These are phyloP conservation scores for Coptodon rendalli DNA, from an alignment of 2,113 vertebrate species.

Conservation along the genomic window DNA sequence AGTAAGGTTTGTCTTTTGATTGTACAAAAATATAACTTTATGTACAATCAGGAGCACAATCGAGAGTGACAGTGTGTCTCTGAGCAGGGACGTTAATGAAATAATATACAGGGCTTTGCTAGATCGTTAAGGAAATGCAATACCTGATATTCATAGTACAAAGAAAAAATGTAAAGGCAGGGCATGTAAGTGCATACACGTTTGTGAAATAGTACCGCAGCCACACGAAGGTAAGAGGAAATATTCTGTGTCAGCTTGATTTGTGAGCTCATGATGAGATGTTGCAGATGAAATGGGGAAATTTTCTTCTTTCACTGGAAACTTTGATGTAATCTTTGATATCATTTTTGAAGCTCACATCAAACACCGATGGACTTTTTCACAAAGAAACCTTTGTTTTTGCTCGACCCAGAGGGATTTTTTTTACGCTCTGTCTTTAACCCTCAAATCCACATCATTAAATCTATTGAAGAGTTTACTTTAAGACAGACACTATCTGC, in stretches of 20 bases:
- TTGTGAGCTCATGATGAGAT: background rate
- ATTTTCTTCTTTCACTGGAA: background rate
- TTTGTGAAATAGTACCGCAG: background rate
- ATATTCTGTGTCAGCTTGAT: background rate
- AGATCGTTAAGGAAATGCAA: background rate
- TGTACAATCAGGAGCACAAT: background rate
- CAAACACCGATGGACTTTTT: rapidly evolving
- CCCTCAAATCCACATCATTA: background rate
- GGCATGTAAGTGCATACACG: background rate
- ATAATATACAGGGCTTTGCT: background rate
- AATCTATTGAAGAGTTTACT: background rate
- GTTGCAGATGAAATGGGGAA: background rate
- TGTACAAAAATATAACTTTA: background rate
- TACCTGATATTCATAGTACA: background rate
- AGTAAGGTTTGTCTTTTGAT: background rate
- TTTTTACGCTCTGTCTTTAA: background rate
- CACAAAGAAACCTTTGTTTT: background rate
- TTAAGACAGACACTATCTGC: background rate
- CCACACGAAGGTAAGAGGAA: background rate
- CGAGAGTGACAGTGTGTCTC: background rate
- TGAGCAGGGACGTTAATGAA: background rate
- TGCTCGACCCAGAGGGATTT: background rate
- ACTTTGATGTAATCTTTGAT: background rate
- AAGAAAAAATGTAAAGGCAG: background rate
- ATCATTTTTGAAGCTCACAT: background rate